phyloP scores from a whole-genome alignment of 2,888 invertebrate species.

The Pardosa pseudoannulata region DNA sequence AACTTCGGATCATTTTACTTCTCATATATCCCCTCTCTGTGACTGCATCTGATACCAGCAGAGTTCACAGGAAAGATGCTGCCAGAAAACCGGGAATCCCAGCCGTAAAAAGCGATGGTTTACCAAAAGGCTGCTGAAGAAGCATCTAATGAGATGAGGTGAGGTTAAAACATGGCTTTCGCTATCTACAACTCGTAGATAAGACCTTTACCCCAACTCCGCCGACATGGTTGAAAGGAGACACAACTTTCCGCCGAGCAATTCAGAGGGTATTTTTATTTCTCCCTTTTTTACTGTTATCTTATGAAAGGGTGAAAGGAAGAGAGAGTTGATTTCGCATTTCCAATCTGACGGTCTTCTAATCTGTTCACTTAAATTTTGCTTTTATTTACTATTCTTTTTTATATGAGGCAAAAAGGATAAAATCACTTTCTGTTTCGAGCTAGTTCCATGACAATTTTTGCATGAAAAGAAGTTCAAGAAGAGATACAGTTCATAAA shows the following conservation, averaged over 20 bases:
- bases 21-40: neutral
- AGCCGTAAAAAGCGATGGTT: conserved; percentile 6
- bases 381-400: no score
- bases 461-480: no score
- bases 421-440: no score
- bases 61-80: neutral
- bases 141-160: conserved; percentile 48
- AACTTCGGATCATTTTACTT: neutral
- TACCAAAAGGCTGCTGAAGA: conserved; percentile 42
- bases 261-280: neutral
- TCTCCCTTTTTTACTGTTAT: neutral
- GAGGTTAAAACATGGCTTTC: conserved; percentile 30
- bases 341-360: no score
- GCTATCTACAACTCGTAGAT: conserved; percentile 24
- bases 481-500: no score
- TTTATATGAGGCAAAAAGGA: no score
- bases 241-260: neutral
- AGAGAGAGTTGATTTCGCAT: neutral
- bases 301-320: neutral
- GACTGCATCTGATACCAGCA: neutral
- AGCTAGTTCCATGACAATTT: no score
- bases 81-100: neutral
- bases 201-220: conserved; percentile 19
- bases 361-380: no score
- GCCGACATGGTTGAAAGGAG: conserved; percentile 6